A percentile compares a stretch with the other conserved stretches of the same genome.
Evolutionary conservation across 2,113 vertebrate species (phyloP).

Genomic region (Rattus norvegicus): DNA sequence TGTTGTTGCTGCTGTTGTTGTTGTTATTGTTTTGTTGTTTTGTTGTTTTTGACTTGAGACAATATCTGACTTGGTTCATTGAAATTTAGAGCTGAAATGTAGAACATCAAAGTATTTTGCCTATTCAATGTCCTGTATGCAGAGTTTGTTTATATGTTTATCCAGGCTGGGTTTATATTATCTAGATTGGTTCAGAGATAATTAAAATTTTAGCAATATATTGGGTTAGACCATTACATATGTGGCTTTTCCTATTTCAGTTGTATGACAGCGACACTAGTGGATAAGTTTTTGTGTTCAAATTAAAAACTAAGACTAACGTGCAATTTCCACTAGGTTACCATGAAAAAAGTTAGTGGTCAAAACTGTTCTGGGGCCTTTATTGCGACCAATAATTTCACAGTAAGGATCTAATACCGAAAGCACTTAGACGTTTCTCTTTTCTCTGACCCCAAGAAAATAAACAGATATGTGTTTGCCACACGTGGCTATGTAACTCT

Average conservation of each 20-base stretch:
- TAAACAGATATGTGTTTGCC: neutral
- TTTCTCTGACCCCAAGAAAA: constrained; percentile 5
- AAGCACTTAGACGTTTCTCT: neutral
- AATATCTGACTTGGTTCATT: neutral
- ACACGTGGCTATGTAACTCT: neutral
- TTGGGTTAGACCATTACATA: neutral
- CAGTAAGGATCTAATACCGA: neutral
- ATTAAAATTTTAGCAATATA: constrained; percentile 6
- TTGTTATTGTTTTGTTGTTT: neutral
- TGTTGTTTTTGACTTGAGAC: neutral
- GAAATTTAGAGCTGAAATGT: neutral
- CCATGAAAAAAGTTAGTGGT: neutral
- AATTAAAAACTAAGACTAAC: neutral
- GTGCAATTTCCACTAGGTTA: neutral
- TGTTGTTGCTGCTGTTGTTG: neutral
- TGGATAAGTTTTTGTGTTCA: neutral
- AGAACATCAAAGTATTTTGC: constrained; percentile 5
- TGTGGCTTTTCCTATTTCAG: neutral
- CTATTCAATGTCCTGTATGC: neutral
- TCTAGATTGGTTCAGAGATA: neutral
- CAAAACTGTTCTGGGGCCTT: neutral
- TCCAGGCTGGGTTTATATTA: constrained; percentile 1
- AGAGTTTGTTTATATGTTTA: neutral
- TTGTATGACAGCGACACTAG: neutral
- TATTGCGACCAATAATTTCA: constrained; percentile 2